Conservation (phyloP, 37 sponge, comb jelly and placozoan species). For the Aphrocallistes beatrix region DNA sequence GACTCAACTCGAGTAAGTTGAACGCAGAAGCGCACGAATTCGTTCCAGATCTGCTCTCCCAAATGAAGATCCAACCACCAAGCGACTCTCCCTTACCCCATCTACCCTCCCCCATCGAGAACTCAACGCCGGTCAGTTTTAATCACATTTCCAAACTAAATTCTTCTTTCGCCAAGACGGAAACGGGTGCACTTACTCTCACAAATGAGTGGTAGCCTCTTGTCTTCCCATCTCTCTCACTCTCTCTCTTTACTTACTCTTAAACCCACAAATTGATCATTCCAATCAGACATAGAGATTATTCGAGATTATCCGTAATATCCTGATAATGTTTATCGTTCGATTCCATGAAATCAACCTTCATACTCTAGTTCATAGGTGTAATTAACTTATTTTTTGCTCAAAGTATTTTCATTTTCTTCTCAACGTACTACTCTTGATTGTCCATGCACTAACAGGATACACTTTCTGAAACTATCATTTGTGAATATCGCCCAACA, state of each 20-base stretch:
- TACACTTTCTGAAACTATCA: background rate
- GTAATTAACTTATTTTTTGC: background rate
- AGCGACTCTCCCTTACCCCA: background rate
- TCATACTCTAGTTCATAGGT: no score
- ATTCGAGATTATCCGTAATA: no score
- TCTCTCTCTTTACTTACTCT: no score
- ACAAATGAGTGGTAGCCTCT: background rate
- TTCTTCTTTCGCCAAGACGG: background rate
- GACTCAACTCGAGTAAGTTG: background rate
- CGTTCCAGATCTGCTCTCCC: background rate
- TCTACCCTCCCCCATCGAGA: background rate
- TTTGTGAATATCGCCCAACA: background rate
- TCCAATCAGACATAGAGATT: background rate
- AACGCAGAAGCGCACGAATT: background rate
- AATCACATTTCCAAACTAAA: background rate
- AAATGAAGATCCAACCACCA: background rate
- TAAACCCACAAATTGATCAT: background rate
- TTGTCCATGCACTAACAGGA: background rate
- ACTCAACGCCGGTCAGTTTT: background rate
- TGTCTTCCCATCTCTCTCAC: no score
- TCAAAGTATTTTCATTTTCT: background rate
- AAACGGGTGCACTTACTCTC: background rate
- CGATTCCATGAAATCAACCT: no score
- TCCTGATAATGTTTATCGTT: no score
- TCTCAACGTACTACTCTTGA: constrained; percentile 3